These are phyloP conservation scores for Gorsachius goisagi DNA, from an alignment of 2,113 vertebrate genomes.

Conservation along the genomic window DNA sequence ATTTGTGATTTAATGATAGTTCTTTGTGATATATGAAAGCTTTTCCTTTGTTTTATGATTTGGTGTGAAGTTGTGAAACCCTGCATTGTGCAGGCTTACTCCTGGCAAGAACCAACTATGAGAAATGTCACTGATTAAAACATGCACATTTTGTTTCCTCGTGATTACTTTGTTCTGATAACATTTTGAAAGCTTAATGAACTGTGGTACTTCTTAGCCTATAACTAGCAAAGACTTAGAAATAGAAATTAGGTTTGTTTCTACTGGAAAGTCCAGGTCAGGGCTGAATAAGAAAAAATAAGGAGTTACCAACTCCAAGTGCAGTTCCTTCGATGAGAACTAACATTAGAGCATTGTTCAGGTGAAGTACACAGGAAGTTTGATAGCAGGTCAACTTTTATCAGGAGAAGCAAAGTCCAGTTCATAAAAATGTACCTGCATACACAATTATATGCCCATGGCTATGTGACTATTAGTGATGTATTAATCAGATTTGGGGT, in stretches of 20 bases:
- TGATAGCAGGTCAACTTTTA: neutral
- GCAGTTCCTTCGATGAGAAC: neutral
- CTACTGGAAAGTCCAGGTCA: neutral
- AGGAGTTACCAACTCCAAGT: neutral
- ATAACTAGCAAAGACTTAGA: neutral
- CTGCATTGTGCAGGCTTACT: neutral
- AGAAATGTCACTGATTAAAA: neutral
- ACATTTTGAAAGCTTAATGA: slow-evolving; percentile 10
- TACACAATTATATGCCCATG: neutral
- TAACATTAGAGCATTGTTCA: neutral
- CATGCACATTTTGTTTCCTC: neutral
- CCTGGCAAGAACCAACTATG: neutral
- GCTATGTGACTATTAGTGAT: neutral
- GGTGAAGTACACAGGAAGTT: neutral
- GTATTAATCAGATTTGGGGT: neutral
- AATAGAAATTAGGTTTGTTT: neutral
- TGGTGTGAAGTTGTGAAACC: neutral
- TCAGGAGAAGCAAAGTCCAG: neutral
- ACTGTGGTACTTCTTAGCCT: neutral
- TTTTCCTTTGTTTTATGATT: neutral
- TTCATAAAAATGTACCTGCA: neutral
- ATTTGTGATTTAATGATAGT: neutral
- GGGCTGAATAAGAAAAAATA: neutral
- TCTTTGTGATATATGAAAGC: neutral
- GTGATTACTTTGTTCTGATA: neutral